phyloP scores from a whole-genome alignment of 2,113 vertebrate genomes.

The Orcinus orca region DNA sequence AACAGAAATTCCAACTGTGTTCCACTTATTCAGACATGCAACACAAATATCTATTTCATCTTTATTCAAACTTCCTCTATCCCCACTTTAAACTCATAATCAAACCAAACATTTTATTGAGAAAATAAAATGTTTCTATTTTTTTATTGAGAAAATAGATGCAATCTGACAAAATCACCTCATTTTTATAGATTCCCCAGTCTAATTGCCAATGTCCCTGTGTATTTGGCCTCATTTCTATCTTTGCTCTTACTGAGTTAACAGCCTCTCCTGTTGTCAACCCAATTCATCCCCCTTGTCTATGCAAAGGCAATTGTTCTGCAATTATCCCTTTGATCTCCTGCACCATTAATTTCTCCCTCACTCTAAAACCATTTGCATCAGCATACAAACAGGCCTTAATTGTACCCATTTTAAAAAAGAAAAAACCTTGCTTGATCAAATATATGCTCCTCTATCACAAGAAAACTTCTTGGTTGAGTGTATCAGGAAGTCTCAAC shows the following conservation, averaged over 20 bases:
- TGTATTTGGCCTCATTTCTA: neutral
- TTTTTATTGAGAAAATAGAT: neutral
- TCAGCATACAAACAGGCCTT: neutral
- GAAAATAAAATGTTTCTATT: neutral
- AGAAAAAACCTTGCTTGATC: neutral
- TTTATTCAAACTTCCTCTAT: neutral
- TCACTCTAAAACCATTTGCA: neutral
- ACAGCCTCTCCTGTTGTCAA: neutral
- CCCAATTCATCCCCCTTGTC: neutral
- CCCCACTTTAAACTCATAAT: neutral
- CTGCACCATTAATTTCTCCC: neutral
- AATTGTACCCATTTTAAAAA: neutral
- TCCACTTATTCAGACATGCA: conserved; percentile 5
- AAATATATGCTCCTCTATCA: neutral
- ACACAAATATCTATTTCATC: conserved; percentile 29
- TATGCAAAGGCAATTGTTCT: neutral
- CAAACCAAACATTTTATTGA: conserved; percentile 18
- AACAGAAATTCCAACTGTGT: neutral
- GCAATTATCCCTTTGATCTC: neutral
- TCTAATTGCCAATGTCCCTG: neutral
- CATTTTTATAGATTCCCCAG: neutral
- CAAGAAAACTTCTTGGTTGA: neutral
- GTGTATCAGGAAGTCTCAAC: neutral
- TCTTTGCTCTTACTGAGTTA: neutral
- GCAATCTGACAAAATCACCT: neutral